Evolutionary conservation across 2,888 invertebrate species (phyloP).

Genomic region (Perizoma affinitatum): DNA sequence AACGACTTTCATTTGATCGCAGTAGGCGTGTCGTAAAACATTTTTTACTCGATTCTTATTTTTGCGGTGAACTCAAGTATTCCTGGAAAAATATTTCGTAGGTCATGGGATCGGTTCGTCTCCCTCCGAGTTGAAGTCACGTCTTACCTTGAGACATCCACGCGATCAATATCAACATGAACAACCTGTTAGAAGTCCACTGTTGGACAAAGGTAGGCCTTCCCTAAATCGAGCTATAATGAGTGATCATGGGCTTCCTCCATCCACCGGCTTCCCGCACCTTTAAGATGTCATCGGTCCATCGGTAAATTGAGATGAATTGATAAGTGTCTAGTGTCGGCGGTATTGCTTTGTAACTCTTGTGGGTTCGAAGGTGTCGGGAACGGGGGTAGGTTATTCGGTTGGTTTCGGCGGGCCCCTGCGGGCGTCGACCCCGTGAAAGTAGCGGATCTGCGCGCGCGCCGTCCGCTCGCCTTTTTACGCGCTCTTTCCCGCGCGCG

Average conservation of each 20-base stretch:
- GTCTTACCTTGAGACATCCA: slow-evolving; percentile 56
- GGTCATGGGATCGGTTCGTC: slow-evolving; percentile 34
- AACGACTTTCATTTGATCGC: slow-evolving; percentile 57
- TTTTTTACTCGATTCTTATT: slow-evolving; percentile 63
- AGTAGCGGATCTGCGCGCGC: slow-evolving; percentile 75
- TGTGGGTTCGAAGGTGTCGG: slow-evolving; percentile 46
- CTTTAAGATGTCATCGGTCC: too few relatives aligned
- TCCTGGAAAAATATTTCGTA: slow-evolving; percentile 55
- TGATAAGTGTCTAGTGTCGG: too few relatives aligned
- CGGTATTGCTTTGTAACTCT: too few relatives aligned
- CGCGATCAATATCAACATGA: slow-evolving; percentile 44
- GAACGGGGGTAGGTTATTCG: slow-evolving; percentile 55
- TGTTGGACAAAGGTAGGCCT: too few relatives aligned
- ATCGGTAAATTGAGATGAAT: too few relatives aligned
- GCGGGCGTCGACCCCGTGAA: slow-evolving; percentile 81
- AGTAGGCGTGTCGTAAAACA: slow-evolving; percentile 69
- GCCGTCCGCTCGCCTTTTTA: slow-evolving; percentile 79
- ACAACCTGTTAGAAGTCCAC: too few relatives aligned
- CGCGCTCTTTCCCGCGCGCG: slow-evolving; percentile 75
- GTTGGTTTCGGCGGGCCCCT: slow-evolving; percentile 71
- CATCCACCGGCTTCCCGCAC: too few relatives aligned
- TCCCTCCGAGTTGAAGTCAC: slow-evolving; percentile 26
- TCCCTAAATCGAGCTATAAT: too few relatives aligned
- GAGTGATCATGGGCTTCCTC: too few relatives aligned
- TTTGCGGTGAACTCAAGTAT: slow-evolving; percentile 59